Conservation (phyloP, 1,140 invertebrate species). For the Muscidifurax raptorellus region DNA sequence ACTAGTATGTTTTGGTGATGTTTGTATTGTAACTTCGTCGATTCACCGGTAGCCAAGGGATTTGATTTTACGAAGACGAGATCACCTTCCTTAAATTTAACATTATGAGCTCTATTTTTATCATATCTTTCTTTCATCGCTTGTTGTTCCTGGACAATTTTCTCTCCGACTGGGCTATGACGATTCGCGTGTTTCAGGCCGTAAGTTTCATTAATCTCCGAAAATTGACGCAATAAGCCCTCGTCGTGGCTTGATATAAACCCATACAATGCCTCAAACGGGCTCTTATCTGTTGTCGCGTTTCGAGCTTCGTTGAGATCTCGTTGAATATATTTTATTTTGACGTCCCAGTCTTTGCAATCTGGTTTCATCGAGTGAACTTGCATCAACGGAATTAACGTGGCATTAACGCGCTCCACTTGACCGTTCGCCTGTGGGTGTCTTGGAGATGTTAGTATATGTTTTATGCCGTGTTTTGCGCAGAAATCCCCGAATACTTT, state of each 20-base stretch:
- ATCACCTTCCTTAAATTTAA: constrained; percentile 54
- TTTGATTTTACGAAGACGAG: constrained; percentile 54
- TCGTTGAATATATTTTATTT: constrained; percentile 22
- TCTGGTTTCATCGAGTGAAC: neutral
- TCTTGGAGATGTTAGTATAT: constrained; percentile 38
- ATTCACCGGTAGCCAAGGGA: constrained; percentile 49
- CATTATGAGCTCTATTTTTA: constrained; percentile 25
- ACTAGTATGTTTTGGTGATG: constrained; percentile 57
- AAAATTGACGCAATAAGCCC: constrained; percentile 18
- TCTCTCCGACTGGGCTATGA: constrained; percentile 25
- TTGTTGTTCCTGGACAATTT: constrained; percentile 40
- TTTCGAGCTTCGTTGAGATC: constrained; percentile 40
- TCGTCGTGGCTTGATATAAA: constrained; percentile 15
- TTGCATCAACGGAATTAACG: constrained; percentile 33
- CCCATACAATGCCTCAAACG: constrained; percentile 43
- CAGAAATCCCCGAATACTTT: constrained; percentile 27
- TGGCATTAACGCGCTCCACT: constrained; percentile 40
- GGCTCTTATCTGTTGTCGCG: constrained; percentile 38
- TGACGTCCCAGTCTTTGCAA: constrained; percentile 33
- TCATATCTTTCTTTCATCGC: constrained; percentile 45
- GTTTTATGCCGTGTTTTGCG: constrained; percentile 33
- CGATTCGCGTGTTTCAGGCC: neutral
- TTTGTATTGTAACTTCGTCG: constrained; percentile 54
- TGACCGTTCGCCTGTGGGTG: constrained; percentile 48
- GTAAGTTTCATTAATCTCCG: neutral